These are phyloP conservation scores for Spisula subtruncata DNA, from an alignment of 2,888 invertebrate genomes.

Conservation along the genomic window DNA sequence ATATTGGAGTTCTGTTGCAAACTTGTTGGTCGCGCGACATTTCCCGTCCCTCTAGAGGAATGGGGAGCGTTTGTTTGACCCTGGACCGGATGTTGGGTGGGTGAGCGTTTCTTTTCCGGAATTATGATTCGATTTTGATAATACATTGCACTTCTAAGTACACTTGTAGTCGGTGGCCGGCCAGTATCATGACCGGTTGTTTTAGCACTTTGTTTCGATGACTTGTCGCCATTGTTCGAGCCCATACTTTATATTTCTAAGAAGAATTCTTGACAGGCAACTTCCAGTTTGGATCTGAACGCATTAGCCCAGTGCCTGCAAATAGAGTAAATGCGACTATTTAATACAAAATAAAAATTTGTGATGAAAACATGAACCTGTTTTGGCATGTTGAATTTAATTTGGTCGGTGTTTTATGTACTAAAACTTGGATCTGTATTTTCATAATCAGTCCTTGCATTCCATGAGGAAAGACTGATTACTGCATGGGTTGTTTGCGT, in stretches of 20 bases:
- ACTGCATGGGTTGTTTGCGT: no score
- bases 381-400: no score
- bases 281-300: background rate
- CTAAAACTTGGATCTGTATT: no score
- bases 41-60: conserved; percentile 20
- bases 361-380: background rate
- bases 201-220: conserved; percentile 1
- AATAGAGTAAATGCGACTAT: background rate
- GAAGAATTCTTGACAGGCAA: background rate
- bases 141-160: conserved; percentile 68
- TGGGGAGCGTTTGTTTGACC: conserved; percentile 21
- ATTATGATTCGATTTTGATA: conserved; percentile 71
- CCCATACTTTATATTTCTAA: background rate
- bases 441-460: no score
- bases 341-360: background rate
- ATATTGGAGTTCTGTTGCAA: conserved; percentile 64
- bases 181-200: conserved; percentile 35
- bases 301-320: background rate
- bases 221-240: background rate
- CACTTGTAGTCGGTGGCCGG: conserved; percentile 66
- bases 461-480: no score
- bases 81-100: conserved; percentile 22
- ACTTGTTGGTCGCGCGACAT: conserved; percentile 39
- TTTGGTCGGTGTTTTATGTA: no score
- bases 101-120: conserved; percentile 56